Evolutionary conservation across 2,797 vertebrate species (phyloP).

Genomic region (Tragelaphus oryx): DNA sequence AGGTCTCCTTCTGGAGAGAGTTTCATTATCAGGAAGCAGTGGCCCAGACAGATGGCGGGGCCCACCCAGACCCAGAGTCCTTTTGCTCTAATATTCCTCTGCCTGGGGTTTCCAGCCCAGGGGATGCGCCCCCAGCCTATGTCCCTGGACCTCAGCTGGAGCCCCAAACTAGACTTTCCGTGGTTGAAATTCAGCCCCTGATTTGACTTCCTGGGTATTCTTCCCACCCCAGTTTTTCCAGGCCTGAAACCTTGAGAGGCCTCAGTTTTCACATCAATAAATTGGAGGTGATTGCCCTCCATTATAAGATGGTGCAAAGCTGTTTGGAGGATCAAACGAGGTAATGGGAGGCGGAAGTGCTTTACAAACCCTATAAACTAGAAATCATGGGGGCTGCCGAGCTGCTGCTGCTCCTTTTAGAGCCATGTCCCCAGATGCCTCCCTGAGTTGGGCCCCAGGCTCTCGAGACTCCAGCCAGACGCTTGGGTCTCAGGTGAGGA

Average conservation of each 20-base stretch:
- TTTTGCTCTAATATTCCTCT: background rate
- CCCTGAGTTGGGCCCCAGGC: background rate
- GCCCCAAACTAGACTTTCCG: background rate
- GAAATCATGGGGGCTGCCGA: background rate
- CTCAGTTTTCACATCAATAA: background rate
- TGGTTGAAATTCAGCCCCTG: background rate
- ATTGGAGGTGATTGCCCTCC: background rate
- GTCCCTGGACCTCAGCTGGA: background rate
- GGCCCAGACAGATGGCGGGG: background rate
- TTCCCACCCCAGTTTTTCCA: background rate
- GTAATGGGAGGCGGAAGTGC: background rate
- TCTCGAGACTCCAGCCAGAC: background rate
- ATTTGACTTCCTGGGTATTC: background rate
- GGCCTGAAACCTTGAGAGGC: background rate
- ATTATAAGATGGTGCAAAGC: background rate
- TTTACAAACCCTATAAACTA: background rate
- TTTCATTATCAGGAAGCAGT: constrained; percentile 38
- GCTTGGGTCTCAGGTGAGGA: background rate
- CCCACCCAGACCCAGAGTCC: constrained; percentile 54
- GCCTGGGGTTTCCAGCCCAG: background rate
- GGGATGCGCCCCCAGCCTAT: background rate
- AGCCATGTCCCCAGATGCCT: background rate
- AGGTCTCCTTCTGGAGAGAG: background rate
- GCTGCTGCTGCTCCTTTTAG: background rate
- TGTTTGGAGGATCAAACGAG: background rate